These are phyloP conservation scores for Archegozetes longisetosus DNA, from an alignment of 1,140 invertebrate species.

Conservation along the genomic window DNA sequence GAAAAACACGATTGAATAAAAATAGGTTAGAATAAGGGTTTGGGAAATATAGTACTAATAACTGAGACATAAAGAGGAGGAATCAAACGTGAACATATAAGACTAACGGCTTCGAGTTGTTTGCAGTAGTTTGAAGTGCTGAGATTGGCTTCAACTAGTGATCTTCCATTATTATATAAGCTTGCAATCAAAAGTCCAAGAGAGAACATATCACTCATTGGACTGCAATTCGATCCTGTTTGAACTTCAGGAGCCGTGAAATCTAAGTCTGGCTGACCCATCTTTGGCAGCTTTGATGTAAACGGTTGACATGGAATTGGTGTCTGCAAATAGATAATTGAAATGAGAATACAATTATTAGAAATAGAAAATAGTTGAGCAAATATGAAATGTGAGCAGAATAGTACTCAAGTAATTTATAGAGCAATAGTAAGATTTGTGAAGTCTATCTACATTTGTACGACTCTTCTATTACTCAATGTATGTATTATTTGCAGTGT, in stretches of 20 bases:
- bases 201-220: conserved; percentile 85
- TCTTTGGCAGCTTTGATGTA: conserved; percentile 69
- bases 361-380: neutral
- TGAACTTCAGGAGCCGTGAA: conserved; percentile 83
- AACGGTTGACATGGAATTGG: conserved; percentile 57
- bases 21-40: conserved; percentile 6
- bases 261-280: conserved; percentile 81
- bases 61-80: neutral
- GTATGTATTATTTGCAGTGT: too few species aligned
- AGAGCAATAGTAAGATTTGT: too few species aligned
- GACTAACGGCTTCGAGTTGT: conserved; percentile 72
- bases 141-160: conserved; percentile 66
- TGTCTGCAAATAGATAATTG: too few species aligned
- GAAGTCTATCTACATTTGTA: too few species aligned
- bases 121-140: conserved; percentile 69
- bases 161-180: conserved; percentile 71
- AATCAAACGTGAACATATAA: neutral
- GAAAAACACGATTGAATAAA: neutral
- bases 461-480: too few species aligned
- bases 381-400: too few species aligned
- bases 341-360: conserved; percentile 30
- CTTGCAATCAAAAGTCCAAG: conserved; percentile 79
- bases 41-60: conserved; percentile 5
- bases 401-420: too few species aligned
- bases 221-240: conserved; percentile 57